Evolutionary conservation across 2,797 vertebrate genomes (phyloP).

Genomic region (Cossypha polioptera): DNA sequence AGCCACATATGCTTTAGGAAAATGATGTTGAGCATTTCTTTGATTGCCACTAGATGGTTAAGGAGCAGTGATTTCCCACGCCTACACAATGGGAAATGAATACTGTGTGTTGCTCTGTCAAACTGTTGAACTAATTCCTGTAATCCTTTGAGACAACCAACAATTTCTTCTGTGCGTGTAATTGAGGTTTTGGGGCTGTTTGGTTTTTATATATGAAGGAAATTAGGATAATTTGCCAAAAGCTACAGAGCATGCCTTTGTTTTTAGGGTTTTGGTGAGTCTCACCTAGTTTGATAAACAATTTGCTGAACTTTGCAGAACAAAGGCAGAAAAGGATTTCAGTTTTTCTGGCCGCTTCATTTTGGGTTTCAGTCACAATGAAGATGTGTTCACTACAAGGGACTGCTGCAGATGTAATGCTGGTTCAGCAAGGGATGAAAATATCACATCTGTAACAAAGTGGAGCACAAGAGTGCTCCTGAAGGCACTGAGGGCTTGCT

Average conservation of each 20-base stretch:
- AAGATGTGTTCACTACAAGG: not conserved
- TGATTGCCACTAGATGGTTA: not conserved
- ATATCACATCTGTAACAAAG: not conserved
- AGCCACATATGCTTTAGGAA: not conserved
- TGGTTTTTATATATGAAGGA: not conserved
- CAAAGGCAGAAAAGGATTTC: not conserved
- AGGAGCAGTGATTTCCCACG: constrained; percentile 4
- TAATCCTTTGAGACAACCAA: not conserved
- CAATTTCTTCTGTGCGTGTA: not conserved
- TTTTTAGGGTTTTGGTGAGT: not conserved
- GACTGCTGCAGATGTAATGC: not conserved
- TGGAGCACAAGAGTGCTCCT: not conserved
- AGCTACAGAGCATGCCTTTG: not conserved
- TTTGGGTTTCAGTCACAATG: not conserved
- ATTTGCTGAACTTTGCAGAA: not conserved
- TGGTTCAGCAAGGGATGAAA: not conserved
- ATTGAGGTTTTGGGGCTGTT: not conserved
- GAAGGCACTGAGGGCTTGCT: accelerated
- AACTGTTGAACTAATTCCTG: constrained; percentile 19
- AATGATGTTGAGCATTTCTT: not conserved
- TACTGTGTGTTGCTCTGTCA: not conserved
- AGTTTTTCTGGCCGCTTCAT: not conserved
- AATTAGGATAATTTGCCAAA: not conserved
- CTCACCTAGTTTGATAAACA: not conserved
- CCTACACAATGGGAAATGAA: not conserved